Percentiles rank a stretch among this genome's conserved stretches.
Evolutionary conservation across 2,797 vertebrate genomes (phyloP).

Genomic region (Galago senegalensis): DNA sequence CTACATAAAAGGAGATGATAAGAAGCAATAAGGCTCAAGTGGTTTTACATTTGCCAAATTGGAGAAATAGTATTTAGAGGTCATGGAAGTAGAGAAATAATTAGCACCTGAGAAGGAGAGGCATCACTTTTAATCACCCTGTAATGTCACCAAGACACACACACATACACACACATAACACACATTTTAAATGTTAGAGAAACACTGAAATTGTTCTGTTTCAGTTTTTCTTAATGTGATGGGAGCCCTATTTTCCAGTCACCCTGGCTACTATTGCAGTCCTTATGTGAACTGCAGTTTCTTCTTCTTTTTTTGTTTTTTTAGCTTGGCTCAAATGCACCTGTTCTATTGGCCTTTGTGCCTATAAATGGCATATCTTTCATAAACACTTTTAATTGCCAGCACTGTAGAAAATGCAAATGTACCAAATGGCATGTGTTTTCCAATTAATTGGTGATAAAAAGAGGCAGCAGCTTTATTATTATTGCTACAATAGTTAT

Average conservation of each 20-base stretch:
- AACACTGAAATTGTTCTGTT: conserved; percentile 52
- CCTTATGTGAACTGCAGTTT: conserved; percentile 61
- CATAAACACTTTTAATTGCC: conserved; percentile 62
- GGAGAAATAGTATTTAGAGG: not conserved
- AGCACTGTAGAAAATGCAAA: conserved; percentile 75
- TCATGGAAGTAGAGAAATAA: not conserved
- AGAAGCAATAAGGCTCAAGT: not conserved
- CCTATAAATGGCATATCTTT: conserved; percentile 67
- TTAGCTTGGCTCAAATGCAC: conserved; percentile 54
- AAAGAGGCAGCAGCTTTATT: conserved; percentile 74
- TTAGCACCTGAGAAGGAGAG: not conserved
- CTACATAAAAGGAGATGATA: not conserved
- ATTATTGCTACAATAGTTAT: conserved; percentile 71
- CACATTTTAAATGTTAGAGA: not conserved
- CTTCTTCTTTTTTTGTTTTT: not conserved
- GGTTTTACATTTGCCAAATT: not conserved
- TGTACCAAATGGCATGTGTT: conserved; percentile 69
- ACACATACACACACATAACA: not conserved
- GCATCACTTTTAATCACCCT: not conserved
- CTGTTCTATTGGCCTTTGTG: conserved; percentile 74
- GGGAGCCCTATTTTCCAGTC: not conserved
- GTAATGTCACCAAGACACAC: not conserved
- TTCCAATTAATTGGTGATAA: conserved; percentile 74
- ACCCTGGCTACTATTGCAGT: not conserved
- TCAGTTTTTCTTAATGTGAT: not conserved